Conservation (phyloP, 2,888 invertebrate species). For the Melieria picta region DNA sequence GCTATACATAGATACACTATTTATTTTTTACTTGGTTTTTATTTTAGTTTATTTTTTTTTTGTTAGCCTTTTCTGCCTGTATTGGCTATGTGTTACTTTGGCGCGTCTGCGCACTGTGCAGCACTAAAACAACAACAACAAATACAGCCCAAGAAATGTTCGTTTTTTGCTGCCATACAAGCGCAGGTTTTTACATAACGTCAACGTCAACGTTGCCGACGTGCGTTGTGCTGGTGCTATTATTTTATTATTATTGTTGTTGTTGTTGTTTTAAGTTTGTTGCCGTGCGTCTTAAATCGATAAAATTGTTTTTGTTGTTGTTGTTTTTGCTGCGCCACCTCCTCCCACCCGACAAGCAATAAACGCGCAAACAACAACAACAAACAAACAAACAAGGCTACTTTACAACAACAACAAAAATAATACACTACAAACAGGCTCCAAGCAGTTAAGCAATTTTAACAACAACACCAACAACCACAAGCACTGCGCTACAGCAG, state of each 20-base stretch:
- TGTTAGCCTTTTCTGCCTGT: background rate
- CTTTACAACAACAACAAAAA: too few species aligned
- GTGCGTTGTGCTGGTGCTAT: constrained; percentile 20
- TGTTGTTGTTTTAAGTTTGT: background rate
- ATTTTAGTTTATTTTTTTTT: constrained; percentile 6
- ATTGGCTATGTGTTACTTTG: constrained; percentile 22
- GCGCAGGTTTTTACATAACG: constrained; percentile 41
- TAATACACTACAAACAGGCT: too few species aligned
- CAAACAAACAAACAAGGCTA: too few species aligned
- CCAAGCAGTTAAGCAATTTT: too few species aligned
- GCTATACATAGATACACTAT: background rate
- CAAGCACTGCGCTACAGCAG: too few species aligned
- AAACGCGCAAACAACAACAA: too few species aligned
- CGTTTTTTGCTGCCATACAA: constrained; percentile 12
- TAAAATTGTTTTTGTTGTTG: too few species aligned
- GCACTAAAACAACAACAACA: constrained; percentile 21
- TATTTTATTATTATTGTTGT: constrained; percentile 6
- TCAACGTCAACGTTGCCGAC: constrained; percentile 33
- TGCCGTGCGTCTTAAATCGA: too few species aligned
- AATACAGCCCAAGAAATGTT: background rate
- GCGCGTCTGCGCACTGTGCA: constrained; percentile 35
- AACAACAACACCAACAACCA: too few species aligned
- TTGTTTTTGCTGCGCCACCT: too few species aligned
- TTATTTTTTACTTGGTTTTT: constrained; percentile 11
- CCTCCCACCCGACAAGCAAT: too few species aligned